Evolutionary conservation across 2,797 vertebrate genomes (phyloP).

Genomic region (Borostomias antarcticus): DNA sequence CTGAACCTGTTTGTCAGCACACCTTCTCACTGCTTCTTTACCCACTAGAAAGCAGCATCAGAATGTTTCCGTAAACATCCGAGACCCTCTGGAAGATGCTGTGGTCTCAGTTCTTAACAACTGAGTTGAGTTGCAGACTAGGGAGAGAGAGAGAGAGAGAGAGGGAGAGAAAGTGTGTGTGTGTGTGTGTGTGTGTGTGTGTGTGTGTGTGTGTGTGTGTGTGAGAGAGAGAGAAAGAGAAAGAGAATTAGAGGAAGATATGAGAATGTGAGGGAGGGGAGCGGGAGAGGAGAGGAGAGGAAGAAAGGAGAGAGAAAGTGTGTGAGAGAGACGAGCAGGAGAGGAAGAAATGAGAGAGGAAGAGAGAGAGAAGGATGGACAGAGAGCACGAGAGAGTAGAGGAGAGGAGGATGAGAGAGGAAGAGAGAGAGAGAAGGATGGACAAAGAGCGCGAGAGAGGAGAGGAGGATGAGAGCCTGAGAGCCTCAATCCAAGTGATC

Average conservation of each 20-base stretch:
- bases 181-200: too few relatives aligned
- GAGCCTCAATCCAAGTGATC: constrained; percentile 31
- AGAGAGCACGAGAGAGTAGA: too few relatives aligned
- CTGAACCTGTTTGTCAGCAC: neutral
- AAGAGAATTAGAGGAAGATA: too few relatives aligned
- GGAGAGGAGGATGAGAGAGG: constrained; percentile 24
- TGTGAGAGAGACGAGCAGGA: neutral
- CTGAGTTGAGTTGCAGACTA: neutral
- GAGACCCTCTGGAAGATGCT: neutral
- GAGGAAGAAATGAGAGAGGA: neutral
- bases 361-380: constrained; percentile 10
- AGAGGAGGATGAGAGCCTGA: neutral
- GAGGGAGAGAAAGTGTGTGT: too few relatives aligned
- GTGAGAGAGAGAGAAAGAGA: too few relatives aligned
- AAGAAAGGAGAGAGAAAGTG: neutral
- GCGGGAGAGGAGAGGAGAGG: neutral
- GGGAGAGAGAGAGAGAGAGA: neutral
- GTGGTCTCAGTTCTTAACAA: neutral
- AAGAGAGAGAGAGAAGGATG: constrained; percentile 7
- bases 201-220: too few relatives aligned
- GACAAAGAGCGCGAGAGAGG: neutral
- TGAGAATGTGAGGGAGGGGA: too few relatives aligned
- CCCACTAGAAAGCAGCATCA: neutral
- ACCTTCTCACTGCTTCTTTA: neutral
- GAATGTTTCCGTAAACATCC: neutral